Conservation (phyloP, 2,888 invertebrate species). For the Chalcis sispes region DNA sequence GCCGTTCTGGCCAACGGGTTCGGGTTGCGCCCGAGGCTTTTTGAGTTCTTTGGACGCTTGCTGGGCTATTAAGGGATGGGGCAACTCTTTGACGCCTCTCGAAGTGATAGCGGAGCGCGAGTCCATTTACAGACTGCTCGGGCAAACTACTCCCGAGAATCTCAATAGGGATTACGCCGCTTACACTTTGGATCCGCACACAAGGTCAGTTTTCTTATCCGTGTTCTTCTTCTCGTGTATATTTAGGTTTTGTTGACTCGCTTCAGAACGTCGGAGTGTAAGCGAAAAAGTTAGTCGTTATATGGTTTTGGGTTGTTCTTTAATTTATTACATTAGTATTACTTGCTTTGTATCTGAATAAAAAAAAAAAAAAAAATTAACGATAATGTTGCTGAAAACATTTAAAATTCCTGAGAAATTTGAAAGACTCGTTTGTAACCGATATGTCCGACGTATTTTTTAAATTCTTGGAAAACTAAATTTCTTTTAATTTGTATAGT, state of each 20-base stretch:
- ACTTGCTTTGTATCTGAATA: no score
- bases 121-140: constrained; percentile 89
- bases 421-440: no score
- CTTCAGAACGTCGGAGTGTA: no score
- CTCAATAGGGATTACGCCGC: constrained; percentile 91
- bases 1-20: constrained; percentile 99
- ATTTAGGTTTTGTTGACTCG: neutral
- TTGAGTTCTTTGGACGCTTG: constrained; percentile 96
- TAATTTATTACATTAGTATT: no score
- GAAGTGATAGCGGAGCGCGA: constrained; percentile 96
- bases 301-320: no score
- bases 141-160: constrained; percentile 98
- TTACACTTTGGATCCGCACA: constrained; percentile 91
- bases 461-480: no score
- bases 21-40: constrained; percentile 98
- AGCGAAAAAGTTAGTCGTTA: no score
- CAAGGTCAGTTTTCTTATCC: constrained; percentile 77
- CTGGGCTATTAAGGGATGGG: constrained; percentile 95
- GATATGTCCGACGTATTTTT: no score
- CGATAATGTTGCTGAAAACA: no score
- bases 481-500: no score
- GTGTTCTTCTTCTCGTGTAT: neutral
- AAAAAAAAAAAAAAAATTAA: no score
- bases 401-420: no score
- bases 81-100: constrained; percentile 83